phyloP scores from a whole-genome alignment of 2,888 invertebrate species.

The Pollenia griseotomentosa region DNA sequence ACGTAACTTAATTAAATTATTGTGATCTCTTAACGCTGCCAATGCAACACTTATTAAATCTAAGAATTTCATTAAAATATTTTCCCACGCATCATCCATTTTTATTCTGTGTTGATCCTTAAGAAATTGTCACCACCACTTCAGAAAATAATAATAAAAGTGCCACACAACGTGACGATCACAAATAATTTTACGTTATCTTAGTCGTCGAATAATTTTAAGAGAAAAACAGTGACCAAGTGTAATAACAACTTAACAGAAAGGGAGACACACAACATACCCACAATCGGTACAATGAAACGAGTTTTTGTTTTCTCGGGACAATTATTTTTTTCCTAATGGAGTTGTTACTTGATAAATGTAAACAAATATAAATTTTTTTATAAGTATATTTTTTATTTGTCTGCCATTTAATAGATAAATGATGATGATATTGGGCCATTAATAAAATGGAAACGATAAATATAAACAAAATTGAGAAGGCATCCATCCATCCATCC shows the following conservation, averaged over 20 bases:
- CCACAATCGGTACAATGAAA: slow-evolving; percentile 21
- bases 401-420: slow-evolving; percentile 66
- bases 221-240: slow-evolving; percentile 29
- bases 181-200: slow-evolving; percentile 49
- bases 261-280: neutral
- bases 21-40: neutral
- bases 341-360: slow-evolving; percentile 61
- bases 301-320: slow-evolving; percentile 42
- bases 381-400: slow-evolving; percentile 41
- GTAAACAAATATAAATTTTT: slow-evolving; percentile 54
- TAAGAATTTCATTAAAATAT: neutral
- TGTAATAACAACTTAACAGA: slow-evolving; percentile 4
- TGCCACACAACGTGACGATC: slow-evolving; percentile 55
- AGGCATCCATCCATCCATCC: neutral
- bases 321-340: slow-evolving; percentile 55
- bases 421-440: slow-evolving; percentile 60
- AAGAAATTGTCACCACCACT: neutral
- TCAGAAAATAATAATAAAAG: slow-evolving; percentile 20
- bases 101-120: slow-evolving; percentile 30
- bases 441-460: slow-evolving; percentile 53
- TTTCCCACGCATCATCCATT: slow-evolving; percentile 24
- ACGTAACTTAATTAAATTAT: no score
- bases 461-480: slow-evolving; percentile 55
- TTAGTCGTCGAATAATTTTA: neutral
- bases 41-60: neutral